A percentile compares a stretch with the other conserved stretches of the same genome.
These are phyloP conservation scores for Cremastinae sp. DNA, from an alignment of 2,888 invertebrate species.

Conservation along the genomic window DNA sequence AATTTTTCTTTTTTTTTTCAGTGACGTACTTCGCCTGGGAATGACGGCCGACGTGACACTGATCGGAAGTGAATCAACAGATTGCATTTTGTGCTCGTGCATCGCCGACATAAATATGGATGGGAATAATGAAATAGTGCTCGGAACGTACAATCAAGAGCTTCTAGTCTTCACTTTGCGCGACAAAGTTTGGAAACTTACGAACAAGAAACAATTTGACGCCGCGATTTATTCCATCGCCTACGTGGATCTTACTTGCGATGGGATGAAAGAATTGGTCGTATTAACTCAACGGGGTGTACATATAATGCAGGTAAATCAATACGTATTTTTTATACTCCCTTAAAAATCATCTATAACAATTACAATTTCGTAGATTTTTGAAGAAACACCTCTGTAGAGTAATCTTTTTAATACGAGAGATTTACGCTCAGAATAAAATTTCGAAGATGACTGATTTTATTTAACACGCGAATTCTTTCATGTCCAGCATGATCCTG, in stretches of 20 bases:
- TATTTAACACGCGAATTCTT: background rate
- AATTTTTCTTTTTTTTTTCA: conserved; percentile 74
- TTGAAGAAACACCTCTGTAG: background rate
- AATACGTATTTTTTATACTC: background rate
- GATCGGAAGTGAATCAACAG: conserved; percentile 81
- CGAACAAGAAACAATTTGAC: conserved; percentile 82
- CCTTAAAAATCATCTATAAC: background rate
- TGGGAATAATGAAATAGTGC: conserved; percentile 85
- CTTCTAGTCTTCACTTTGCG: conserved; percentile 82
- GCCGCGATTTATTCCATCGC: conserved; percentile 84
- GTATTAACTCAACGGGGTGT: conserved; percentile 86
- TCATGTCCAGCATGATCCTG: conserved; percentile 71
- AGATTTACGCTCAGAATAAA: background rate
- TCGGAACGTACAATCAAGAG: conserved; percentile 86
- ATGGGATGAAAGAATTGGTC: conserved; percentile 85
- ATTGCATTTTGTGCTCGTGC: conserved; percentile 84
- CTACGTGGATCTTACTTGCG: conserved; percentile 85
- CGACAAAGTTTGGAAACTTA: conserved; percentile 80
- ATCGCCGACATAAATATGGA: conserved; percentile 88
- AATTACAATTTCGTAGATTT: background rate
- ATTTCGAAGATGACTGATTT: background rate
- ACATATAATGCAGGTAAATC: conserved; percentile 84
- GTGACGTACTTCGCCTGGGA: conserved; percentile 81
- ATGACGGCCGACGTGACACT: conserved; percentile 80
- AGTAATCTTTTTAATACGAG: background rate